Conservation (phyloP, 2,113 vertebrate genomes). For the Gambusia affinis region DNA sequence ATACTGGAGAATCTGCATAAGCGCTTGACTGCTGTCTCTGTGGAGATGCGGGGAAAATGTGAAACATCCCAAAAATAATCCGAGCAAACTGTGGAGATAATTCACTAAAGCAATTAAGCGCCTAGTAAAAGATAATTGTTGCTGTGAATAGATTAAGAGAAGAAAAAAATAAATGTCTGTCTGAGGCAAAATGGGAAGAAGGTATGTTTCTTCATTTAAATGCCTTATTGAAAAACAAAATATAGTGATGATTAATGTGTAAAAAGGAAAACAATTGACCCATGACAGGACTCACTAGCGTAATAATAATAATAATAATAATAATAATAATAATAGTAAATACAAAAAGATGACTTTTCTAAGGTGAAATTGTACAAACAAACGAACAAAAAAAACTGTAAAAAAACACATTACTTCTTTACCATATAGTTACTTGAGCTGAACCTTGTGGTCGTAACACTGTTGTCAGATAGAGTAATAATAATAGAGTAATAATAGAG, state of each 20-base stretch:
- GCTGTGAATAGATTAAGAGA: neutral
- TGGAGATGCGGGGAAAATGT: conserved; percentile 27
- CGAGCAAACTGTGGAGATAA: neutral
- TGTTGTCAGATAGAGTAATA: neutral
- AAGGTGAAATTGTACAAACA: neutral
- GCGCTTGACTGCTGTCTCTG: conserved; percentile 39
- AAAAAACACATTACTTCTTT: neutral
- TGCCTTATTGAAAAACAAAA: neutral
- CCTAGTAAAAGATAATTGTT: neutral
- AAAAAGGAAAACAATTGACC: neutral
- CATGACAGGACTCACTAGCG: neutral
- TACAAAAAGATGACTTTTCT: neutral
- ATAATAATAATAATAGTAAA: neutral
- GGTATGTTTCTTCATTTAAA: neutral
- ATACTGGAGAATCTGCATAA: conserved; percentile 49
- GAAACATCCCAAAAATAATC: conserved; percentile 31
- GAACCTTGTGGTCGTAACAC: neutral
- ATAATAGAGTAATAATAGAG: too few relatives aligned
- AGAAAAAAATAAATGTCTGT: neutral
- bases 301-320: neutral
- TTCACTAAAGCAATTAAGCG: neutral
- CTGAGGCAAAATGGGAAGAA: neutral
- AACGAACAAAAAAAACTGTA: neutral
- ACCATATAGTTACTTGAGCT: neutral
- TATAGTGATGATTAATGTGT: too few relatives aligned